Conservation (phyloP, 2,113 vertebrate genomes). For the Cyprinodon variegatus region DNA sequence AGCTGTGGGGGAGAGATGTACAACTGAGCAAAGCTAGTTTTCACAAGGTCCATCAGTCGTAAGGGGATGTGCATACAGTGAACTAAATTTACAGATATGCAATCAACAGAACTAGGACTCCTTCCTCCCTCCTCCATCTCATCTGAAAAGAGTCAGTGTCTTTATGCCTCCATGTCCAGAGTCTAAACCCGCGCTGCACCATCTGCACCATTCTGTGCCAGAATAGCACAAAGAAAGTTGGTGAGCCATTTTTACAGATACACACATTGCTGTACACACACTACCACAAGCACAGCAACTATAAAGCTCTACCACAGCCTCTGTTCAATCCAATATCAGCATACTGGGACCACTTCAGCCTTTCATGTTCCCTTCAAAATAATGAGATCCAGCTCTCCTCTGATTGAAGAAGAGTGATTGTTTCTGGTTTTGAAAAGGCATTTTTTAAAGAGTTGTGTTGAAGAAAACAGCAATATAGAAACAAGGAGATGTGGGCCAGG, state of each 20-base stretch:
- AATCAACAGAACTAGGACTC: conserved; percentile 59
- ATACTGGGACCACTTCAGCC: conserved; percentile 71
- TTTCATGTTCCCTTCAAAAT: conserved; percentile 76
- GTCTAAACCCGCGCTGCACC: conserved; percentile 36
- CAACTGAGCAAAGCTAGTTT: conserved; percentile 64
- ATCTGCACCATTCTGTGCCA: conserved; percentile 26
- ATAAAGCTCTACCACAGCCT: conserved; percentile 43
- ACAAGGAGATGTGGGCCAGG: neutral
- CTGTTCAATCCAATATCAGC: conserved; percentile 67
- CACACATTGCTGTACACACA: conserved; percentile 17
- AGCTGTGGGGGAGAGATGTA: conserved; percentile 72
- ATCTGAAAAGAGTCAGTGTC: conserved; percentile 24
- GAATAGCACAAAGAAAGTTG: conserved; percentile 32
- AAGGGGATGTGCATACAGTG: conserved; percentile 51
- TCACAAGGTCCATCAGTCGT: conserved; percentile 65
- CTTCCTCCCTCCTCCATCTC: neutral
- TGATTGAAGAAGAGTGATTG: conserved; percentile 71
- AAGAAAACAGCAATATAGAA: conserved; percentile 6
- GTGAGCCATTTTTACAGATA: conserved; percentile 13
- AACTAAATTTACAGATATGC: conserved; percentile 56
- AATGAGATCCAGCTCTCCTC: conserved; percentile 66
- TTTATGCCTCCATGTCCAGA: conserved; percentile 27
- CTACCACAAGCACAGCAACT: conserved; percentile 42
- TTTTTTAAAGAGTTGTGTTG: conserved; percentile 9
- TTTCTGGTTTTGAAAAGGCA: conserved; percentile 72